Evolutionary conservation across 1,140 invertebrate species (phyloP).

Genomic region (Cherax quadricarinatus): DNA sequence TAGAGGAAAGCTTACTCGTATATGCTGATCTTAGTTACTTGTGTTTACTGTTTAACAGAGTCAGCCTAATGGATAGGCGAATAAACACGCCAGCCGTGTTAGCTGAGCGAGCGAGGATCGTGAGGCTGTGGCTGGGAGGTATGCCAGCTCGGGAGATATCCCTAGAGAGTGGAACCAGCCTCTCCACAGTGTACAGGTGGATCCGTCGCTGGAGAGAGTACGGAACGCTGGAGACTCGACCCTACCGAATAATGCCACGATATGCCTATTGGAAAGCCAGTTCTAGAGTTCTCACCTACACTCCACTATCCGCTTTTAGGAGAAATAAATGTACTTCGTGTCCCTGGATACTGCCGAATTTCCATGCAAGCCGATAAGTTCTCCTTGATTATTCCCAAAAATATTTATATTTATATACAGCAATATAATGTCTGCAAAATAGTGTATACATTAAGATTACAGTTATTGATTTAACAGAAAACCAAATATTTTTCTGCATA

Average conservation of each 20-base stretch:
- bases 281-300: neutral
- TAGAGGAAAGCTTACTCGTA: too few species aligned
- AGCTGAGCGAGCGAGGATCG: conserved; percentile 6
- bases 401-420: too few species aligned
- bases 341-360: too few species aligned
- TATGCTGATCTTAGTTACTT: too few species aligned
- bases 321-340: neutral
- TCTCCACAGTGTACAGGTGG: conserved; percentile 26
- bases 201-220: neutral
- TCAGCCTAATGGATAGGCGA: neutral
- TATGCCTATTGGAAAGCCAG: too few species aligned
- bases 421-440: too few species aligned
- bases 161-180: neutral
- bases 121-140: conserved; percentile 9
- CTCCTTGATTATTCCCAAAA: too few species aligned
- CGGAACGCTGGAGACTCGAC: neutral
- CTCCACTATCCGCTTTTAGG: neutral
- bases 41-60: neutral
- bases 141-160: neutral
- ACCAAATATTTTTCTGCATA: too few species aligned
- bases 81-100: neutral
- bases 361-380: too few species aligned
- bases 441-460: too few species aligned
- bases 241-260: neutral
- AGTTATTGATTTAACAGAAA: too few species aligned